Conservation (phyloP, 2,113 vertebrate genomes). For the Gorsachius goisagi region DNA sequence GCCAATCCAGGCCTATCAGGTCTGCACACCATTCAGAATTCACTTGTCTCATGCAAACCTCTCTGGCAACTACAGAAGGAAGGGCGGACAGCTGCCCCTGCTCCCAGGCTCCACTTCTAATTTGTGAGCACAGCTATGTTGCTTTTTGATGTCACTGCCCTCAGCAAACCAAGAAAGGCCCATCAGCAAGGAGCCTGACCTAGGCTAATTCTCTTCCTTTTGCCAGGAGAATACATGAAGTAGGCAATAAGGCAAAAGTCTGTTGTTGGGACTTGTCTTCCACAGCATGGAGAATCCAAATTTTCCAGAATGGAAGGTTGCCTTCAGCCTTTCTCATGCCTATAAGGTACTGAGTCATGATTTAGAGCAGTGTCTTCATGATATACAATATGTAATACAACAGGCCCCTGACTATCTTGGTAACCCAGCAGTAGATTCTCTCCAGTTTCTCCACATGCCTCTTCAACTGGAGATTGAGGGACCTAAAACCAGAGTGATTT, state of each 20-base stretch:
- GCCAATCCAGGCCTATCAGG: not conserved
- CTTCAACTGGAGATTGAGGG: not conserved
- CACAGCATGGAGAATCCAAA: not conserved
- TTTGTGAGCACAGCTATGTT: fast-evolving
- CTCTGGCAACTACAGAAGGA: not conserved
- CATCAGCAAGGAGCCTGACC: not conserved
- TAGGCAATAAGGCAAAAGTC: not conserved
- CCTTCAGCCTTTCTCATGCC: not conserved
- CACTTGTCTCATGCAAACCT: not conserved
- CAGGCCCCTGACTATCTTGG: not conserved
- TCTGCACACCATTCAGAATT: not conserved
- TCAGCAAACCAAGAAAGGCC: not conserved
- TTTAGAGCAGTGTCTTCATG: not conserved
- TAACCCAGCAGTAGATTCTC: not conserved
- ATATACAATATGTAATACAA: not conserved
- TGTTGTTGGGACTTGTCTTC: not conserved
- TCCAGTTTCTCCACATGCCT: not conserved
- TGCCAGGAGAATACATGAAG: not conserved
- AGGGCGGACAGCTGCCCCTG: not conserved
- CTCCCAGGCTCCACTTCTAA: not conserved
- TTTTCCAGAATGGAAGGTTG: not conserved
- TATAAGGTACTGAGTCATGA: not conserved
- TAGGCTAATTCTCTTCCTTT: not conserved
- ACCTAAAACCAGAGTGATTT: not conserved
- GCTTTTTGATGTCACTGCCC: not conserved